Percentiles rank a stretch among this genome's conserved stretches.
Conservation (phyloP, 37 sponge, comb jelly and placozoan genomes). For the Cliona cf. orientalis region DNA sequence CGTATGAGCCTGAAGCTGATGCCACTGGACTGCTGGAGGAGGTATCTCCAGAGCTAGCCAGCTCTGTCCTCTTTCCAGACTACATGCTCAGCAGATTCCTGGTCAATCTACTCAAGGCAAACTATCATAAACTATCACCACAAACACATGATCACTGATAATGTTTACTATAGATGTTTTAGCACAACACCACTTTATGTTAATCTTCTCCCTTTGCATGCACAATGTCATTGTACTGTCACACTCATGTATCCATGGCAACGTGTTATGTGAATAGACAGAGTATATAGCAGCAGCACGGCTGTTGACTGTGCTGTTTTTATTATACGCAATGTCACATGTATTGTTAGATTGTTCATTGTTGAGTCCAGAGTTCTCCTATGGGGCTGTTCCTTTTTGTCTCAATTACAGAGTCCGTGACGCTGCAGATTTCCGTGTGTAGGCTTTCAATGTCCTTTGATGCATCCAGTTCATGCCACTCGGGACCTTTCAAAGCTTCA, state of each 20-base stretch:
- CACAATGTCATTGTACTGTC: too few relatives aligned
- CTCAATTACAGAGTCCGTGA: constrained; percentile 19
- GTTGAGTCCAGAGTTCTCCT: constrained; percentile 54
- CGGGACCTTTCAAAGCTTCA: constrained; percentile 34
- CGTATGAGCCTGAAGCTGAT: constrained; percentile 28
- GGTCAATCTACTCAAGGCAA: constrained; percentile 20
- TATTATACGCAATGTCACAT: too few relatives aligned
- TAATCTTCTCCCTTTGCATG: too few relatives aligned
- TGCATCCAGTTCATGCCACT: constrained; percentile 78
- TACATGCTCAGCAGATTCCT: constrained; percentile 65
- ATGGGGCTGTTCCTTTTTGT: constrained; percentile 8
- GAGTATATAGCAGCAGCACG: too few relatives aligned
- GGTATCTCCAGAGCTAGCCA: neutral
- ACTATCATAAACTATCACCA: too few relatives aligned
- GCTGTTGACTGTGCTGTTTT: too few relatives aligned
- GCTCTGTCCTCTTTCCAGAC: constrained; percentile 44
- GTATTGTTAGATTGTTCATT: neutral
- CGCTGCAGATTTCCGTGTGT: constrained; percentile 50
- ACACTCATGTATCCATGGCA: too few relatives aligned
- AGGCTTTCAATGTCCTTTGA: constrained; percentile 51
- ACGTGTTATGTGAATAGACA: too few relatives aligned
- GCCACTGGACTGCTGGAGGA: neutral
- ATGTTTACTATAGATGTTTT: too few relatives aligned
- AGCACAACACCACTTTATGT: too few relatives aligned
- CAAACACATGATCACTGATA: too few relatives aligned